Evolutionary conservation across 1,140 invertebrate species (phyloP).

Genomic region (Cotesia chilonis): DNA sequence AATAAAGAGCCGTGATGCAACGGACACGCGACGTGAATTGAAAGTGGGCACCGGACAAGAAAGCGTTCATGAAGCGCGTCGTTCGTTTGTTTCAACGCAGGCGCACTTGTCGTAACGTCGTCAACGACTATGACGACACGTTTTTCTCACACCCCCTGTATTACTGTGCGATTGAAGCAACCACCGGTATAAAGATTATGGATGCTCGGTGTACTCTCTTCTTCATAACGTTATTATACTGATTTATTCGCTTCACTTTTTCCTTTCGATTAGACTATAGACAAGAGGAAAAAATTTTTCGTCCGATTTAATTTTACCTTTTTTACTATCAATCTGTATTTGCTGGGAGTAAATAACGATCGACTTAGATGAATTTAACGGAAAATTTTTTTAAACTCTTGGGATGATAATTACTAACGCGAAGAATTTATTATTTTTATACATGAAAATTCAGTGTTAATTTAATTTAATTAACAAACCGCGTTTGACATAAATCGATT

Average conservation of each 20-base stretch:
- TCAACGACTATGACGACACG: slow-evolving; percentile 8
- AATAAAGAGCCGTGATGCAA: slow-evolving; percentile 44
- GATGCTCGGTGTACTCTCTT: slow-evolving; percentile 33
- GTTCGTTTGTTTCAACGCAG: slow-evolving; percentile 39
- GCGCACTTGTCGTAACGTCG: slow-evolving; percentile 24
- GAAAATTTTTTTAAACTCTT: not conserved
- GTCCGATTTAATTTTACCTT: too few species aligned
- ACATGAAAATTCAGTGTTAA: too few species aligned
- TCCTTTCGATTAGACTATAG: slow-evolving; percentile 22
- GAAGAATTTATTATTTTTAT: too few species aligned
- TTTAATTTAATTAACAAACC: too few species aligned
- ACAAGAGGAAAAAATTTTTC: slow-evolving; percentile 1
- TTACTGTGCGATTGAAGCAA: slow-evolving; percentile 34
- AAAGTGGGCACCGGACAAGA: slow-evolving; percentile 54
- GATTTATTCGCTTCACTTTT: not conserved
- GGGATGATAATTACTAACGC: too few species aligned
- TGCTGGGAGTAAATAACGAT: too few species aligned
- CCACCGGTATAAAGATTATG: slow-evolving; percentile 38
- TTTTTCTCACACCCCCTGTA: slow-evolving; percentile 24
- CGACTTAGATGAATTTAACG: too few species aligned
- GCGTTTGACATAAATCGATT: too few species aligned
- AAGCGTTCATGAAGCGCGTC: slow-evolving; percentile 44
- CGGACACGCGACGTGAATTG: slow-evolving; percentile 57
- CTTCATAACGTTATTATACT: slow-evolving; percentile 19
- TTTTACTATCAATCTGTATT: too few species aligned